Base-by-base conservation (phyloP, 1,140 invertebrate species). In the Lucilia cuprina region DNA sequence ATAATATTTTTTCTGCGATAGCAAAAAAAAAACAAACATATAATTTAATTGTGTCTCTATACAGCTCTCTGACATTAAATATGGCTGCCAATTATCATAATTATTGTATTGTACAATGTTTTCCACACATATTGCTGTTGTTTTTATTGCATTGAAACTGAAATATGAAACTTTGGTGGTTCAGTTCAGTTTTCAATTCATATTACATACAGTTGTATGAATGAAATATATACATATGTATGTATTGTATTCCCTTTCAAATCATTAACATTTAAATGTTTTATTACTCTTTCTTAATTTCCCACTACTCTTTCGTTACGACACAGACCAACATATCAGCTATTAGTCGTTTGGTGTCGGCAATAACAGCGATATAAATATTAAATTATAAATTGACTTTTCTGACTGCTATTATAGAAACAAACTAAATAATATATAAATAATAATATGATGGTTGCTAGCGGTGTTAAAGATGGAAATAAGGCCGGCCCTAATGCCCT, bases 11-110 rank as follows among this genome's bases (percentile, higher is more conserved):
- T 41, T 41, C 41, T 8, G 41, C 7, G 41, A 60, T 60, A 60
- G n/a, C 55, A 60, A 60, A n/a, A 17, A n/a, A 30, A 30, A 30
- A n/a, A 60, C 14, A n/a, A 60, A 60, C 55, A n/a, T 60, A n/a
- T 60, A 60, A 60, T 60, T 60, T 60, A 60, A 60, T 60, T 60
- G 55, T 60, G 55, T 60, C 14, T 60, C 10, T 14, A 60, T 60
- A 14, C 55, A 60, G 55, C 55, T 60, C n/a, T n/a, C 55, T 60
- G 55, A 60, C 55, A 78, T 78, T 78, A 78, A 78, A 78, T 78
- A 78, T 78, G 75, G 75, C 75, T 78, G 75, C 34, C 75, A 78
- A 78, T 78, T 78, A 78, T 78, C 35, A 78, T 78, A 78, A 78
- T 78, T 78, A 47, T 78, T 47, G 75, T 78, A 41, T 78, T 41